Evolutionary conservation across 2,888 invertebrate species (phyloP).

Genomic region (Liposcelis brunnea): DNA sequence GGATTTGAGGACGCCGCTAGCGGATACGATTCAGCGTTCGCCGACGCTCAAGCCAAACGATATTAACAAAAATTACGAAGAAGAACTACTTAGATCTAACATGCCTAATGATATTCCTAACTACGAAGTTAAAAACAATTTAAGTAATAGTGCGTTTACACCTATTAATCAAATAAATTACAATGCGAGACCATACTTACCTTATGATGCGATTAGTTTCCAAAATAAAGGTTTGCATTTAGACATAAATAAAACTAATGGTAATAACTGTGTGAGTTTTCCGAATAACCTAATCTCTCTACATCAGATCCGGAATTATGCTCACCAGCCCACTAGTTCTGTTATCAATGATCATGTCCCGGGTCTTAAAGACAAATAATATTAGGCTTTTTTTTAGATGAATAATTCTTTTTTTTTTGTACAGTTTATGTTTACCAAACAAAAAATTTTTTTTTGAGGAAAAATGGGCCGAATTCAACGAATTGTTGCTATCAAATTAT

Average conservation of each 20-base stretch:
- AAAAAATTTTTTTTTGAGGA: neutral
- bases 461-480: too few species aligned
- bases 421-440: neutral
- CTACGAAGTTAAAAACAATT: constrained; percentile 8
- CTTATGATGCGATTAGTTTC: constrained; percentile 82
- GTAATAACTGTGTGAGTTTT: constrained; percentile 38
- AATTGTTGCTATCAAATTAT: too few species aligned
- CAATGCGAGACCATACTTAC: constrained; percentile 49
- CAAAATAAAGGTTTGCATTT: constrained; percentile 40
- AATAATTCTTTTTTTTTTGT: neutral
- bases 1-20: constrained; percentile 1
- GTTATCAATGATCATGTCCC: constrained; percentile 13
- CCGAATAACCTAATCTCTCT: constrained; percentile 88
- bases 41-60: constrained; percentile 5
- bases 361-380: constrained; percentile 7
- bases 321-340: constrained; percentile 64
- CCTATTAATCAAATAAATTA: constrained; percentile 38
- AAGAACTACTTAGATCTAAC: neutral
- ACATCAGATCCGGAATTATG: constrained; percentile 92
- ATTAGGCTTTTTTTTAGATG: constrained; percentile 4
- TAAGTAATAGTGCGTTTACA: constrained; percentile 69
- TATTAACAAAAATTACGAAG: constrained; percentile 6
- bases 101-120: constrained; percentile 1
- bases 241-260: constrained; percentile 17
- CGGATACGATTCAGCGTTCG: constrained; percentile 5